Conservation (phyloP, 2,888 invertebrate genomes). For the Harpagoxenus sublaevis region DNA sequence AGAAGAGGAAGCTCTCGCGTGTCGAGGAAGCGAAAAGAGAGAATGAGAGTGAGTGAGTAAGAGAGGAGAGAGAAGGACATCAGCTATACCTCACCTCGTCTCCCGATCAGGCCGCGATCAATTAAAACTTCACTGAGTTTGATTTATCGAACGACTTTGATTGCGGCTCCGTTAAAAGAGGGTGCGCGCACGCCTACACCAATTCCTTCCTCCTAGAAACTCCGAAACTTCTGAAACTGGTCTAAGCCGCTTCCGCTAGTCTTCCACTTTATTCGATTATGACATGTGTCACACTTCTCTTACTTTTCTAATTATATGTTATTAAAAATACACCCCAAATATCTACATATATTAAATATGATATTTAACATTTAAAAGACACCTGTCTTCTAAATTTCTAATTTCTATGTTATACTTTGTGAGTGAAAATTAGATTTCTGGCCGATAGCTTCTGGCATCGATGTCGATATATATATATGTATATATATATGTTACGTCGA, state of each 20-base stretch:
- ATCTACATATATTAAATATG: background rate
- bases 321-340: background rate
- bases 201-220: constrained; percentile 24
- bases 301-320: background rate
- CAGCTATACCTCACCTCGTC: constrained; percentile 38
- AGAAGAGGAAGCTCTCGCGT: constrained; percentile 20
- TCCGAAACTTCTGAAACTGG: constrained; percentile 20
- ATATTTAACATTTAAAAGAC: background rate
- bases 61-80: background rate
- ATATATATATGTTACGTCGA: background rate
- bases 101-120: constrained; percentile 64
- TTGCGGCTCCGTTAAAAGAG: constrained; percentile 61
- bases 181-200: constrained; percentile 14
- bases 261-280: background rate
- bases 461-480: background rate
- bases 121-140: constrained; percentile 75
- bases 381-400: background rate
- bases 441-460: background rate
- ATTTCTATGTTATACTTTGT: background rate
- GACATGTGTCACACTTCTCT: background rate
- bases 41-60: background rate
- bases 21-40: background rate
- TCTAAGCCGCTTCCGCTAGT: background rate
- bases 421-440: background rate
- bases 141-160: constrained; percentile 77